These are phyloP conservation scores for Neuroscelio doddi DNA, from an alignment of 2,888 invertebrate genomes.

Conservation along the genomic window DNA sequence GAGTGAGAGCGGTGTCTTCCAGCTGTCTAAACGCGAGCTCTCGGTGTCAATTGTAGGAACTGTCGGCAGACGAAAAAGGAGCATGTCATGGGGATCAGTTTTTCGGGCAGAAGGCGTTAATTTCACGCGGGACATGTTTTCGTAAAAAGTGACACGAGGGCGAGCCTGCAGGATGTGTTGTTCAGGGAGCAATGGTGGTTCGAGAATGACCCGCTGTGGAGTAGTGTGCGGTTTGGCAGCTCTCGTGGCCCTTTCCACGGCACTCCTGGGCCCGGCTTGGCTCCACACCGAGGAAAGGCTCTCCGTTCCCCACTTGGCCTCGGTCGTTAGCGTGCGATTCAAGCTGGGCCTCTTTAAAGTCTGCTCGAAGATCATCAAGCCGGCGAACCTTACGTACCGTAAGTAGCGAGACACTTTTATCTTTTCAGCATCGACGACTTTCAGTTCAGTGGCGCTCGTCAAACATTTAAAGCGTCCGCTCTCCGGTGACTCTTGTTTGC, in stretches of 20 bases:
- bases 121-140: slow-evolving; percentile 1
- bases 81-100: no score
- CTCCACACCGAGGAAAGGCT: slow-evolving; percentile 68
- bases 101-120: no score
- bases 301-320: slow-evolving; percentile 56
- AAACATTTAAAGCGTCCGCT: no score
- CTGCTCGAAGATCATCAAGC: slow-evolving; percentile 66
- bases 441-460: no score
- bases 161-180: slow-evolving; percentile 62
- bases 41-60: no score
- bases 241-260: slow-evolving; percentile 66
- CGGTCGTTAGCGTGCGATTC: slow-evolving; percentile 64
- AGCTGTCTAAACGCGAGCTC: not conserved
- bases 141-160: not conserved
- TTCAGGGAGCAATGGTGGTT: slow-evolving; percentile 60
- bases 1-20: slow-evolving; percentile 7
- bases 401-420: no score
- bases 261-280: slow-evolving; percentile 69
- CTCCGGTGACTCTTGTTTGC: no score
- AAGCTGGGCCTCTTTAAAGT: slow-evolving; percentile 68
- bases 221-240: slow-evolving; percentile 68
- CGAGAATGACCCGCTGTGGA: slow-evolving; percentile 67
- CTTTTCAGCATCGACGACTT: no score
- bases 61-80: no score
- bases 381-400: slow-evolving; percentile 64